Conservation (phyloP, 1,140 invertebrate species). For the Eulimnadia texana region DNA sequence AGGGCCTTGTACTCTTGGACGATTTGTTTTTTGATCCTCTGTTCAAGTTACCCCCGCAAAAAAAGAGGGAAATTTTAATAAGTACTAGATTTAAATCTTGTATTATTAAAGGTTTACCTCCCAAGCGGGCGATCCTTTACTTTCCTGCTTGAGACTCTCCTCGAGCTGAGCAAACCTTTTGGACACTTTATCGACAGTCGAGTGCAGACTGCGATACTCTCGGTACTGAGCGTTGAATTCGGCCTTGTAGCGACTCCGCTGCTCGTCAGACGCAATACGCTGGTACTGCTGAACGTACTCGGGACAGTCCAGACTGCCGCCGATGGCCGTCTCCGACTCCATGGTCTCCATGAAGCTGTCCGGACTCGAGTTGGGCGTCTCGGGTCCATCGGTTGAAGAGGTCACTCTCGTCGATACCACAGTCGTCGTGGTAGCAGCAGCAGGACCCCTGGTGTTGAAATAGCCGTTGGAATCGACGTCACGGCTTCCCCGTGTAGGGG, state of each 20-base stretch:
- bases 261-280: slow-evolving; percentile 53
- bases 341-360: slow-evolving; percentile 20
- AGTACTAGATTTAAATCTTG: too few relatives aligned
- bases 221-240: slow-evolving; percentile 73
- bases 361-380: slow-evolving; percentile 24
- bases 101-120: slow-evolving; percentile 31
- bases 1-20: slow-evolving; percentile 63
- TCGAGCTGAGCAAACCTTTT: slow-evolving; percentile 58
- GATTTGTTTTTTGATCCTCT: slow-evolving; percentile 59
- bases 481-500: too few relatives aligned
- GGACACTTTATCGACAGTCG: slow-evolving; percentile 56
- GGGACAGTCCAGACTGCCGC: neutral
- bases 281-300: slow-evolving; percentile 50
- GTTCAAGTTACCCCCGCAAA: too few relatives aligned
- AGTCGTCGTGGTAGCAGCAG: neutral
- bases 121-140: slow-evolving; percentile 35
- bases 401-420: slow-evolving; percentile 11
- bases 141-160: slow-evolving; percentile 39
- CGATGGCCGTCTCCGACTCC: slow-evolving; percentile 5
- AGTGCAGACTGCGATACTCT: slow-evolving; percentile 63
- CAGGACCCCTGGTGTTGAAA: neutral
- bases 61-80: slow-evolving; percentile 11
- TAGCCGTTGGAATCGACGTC: slow-evolving; percentile 2
- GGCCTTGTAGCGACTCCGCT: slow-evolving; percentile 66
- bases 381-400: slow-evolving; percentile 19